These are phyloP conservation scores for Serranus cabrilla DNA, from an alignment of 2,797 vertebrate genomes.

Conservation along the genomic window DNA sequence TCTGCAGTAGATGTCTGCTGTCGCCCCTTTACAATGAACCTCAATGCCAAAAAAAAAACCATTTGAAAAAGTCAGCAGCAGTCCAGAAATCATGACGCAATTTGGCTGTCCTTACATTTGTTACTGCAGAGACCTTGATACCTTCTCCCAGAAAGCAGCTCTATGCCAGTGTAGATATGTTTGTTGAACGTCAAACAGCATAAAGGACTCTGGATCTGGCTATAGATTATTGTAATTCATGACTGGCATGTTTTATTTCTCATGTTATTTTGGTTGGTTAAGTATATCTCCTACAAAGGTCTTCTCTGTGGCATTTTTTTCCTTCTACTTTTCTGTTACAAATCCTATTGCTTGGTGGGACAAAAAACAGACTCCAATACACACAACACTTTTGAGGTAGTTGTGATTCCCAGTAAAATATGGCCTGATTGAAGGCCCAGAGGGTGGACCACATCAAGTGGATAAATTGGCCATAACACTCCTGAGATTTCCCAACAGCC, in stretches of 20 bases:
- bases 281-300: neutral
- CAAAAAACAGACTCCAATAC: constrained; percentile 5
- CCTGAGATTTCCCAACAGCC: constrained; percentile 27
- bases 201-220: neutral
- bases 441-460: constrained; percentile 40
- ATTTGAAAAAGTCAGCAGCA: constrained; percentile 32
- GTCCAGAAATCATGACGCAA: constrained; percentile 16
- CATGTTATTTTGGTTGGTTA: constrained; percentile 2
- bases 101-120: constrained; percentile 8
- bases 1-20: constrained; percentile 52
- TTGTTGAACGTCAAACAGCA: no score
- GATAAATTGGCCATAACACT: constrained; percentile 60
- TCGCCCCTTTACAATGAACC: constrained; percentile 43
- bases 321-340: neutral
- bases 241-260: neutral
- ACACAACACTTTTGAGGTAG: neutral
- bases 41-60: constrained; percentile 19
- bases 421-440: constrained; percentile 41
- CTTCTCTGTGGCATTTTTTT: neutral
- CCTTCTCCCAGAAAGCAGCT: constrained; percentile 6
- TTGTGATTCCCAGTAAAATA: constrained; percentile 46
- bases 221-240: neutral
- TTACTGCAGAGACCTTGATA: constrained; percentile 19
- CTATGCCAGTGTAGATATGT: neutral
- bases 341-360: neutral